These are phyloP conservation scores for Numenius arquata DNA, from an alignment of 2,113 vertebrate species.

Conservation along the genomic window DNA sequence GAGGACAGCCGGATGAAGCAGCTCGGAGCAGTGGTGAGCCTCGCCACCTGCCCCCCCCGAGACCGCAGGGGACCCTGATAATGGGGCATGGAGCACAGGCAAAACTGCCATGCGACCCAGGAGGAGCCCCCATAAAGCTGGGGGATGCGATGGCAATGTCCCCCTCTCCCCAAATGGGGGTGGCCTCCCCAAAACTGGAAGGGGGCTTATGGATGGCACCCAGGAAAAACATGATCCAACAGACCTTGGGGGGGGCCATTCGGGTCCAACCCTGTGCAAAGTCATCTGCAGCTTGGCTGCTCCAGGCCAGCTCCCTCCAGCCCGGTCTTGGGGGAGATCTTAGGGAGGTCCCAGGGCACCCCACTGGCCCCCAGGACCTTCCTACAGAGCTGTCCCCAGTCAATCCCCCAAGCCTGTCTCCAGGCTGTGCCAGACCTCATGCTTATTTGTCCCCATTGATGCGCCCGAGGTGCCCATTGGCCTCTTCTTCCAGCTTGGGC, in stretches of 20 bases:
- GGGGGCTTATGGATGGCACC: neutral
- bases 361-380: fast-evolving
- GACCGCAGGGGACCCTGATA: fast-evolving
- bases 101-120: fast-evolving
- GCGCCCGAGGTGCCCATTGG: too few relatives aligned
- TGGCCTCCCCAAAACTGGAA: neutral
- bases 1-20: fast-evolving
- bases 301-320: neutral
- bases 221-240: neutral
- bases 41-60: fast-evolving
- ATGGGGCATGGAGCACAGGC: fast-evolving
- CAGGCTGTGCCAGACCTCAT: neutral
- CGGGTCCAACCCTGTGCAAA: fast-evolving
- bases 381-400: neutral
- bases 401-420: neutral
- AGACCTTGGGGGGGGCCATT: fast-evolving
- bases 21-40: fast-evolving
- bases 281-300: neutral
- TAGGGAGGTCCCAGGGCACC: neutral
- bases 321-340: neutral
- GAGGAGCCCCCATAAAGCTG: fast-evolving
- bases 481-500: neutral
- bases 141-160: fast-evolving
- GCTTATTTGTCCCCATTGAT: neutral
- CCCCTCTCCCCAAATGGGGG: fast-evolving